Evolutionary conservation across 2,888 invertebrate genomes (phyloP).

Genomic region (Philopedon plagiatum): DNA sequence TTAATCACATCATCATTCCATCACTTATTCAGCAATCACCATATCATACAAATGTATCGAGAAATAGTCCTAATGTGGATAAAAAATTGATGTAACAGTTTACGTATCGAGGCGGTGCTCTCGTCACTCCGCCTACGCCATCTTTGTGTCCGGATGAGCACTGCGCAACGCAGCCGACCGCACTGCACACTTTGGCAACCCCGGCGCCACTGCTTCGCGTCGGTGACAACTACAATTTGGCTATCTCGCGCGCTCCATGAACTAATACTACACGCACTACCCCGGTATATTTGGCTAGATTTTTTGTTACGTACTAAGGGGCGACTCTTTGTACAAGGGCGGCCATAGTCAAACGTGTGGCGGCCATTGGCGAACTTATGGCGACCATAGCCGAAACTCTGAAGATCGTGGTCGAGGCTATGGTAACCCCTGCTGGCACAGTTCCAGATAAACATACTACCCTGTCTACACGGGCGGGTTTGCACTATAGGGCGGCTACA

Average conservation of each 20-base stretch:
- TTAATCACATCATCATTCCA: slow-evolving; percentile 40
- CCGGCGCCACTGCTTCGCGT: slow-evolving; percentile 8
- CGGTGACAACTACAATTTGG: slow-evolving; percentile 3
- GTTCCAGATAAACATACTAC: slow-evolving; percentile 18
- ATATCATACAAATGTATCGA: slow-evolving; percentile 67
- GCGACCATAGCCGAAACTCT: background rate
- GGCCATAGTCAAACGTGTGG: background rate
- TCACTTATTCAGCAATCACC: slow-evolving; percentile 44
- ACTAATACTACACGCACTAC: slow-evolving; percentile 44
- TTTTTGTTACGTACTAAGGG: slow-evolving; percentile 29
- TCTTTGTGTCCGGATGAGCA: slow-evolving; percentile 67
- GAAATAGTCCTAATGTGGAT: slow-evolving; percentile 60
- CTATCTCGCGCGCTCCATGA: slow-evolving; percentile 24
- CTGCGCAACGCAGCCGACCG: slow-evolving; percentile 58
- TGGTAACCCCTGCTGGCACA: slow-evolving; percentile 1
- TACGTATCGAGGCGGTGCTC: slow-evolving; percentile 43
- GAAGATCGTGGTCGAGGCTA: background rate
- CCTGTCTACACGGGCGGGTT: slow-evolving; percentile 26
- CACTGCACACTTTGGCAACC: slow-evolving; percentile 32
- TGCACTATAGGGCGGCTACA: slow-evolving; percentile 33
- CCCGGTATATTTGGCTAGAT: slow-evolving; percentile 28
- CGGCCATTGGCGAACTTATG: background rate
- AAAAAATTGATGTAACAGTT: slow-evolving; percentile 69
- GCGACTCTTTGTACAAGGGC: slow-evolving; percentile 14
- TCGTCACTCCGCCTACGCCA: slow-evolving; percentile 32